These are phyloP conservation scores for Fundulus diaphanus DNA, from an alignment of 2,797 vertebrate genomes.

Conservation along the genomic window DNA sequence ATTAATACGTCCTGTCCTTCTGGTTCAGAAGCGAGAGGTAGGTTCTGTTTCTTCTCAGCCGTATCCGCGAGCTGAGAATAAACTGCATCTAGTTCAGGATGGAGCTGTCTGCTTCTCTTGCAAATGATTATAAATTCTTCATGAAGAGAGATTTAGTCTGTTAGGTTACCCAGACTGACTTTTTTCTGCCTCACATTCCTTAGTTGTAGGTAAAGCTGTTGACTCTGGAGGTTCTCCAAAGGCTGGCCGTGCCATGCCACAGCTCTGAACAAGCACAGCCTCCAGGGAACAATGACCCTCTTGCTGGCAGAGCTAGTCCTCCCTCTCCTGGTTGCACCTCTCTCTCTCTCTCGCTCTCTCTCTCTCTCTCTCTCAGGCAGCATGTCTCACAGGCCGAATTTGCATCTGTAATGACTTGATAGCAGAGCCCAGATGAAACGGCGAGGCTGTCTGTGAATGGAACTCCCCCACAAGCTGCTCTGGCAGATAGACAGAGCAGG, in stretches of 20 bases:
- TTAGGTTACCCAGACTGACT: conserved; percentile 28
- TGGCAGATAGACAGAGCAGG: conserved; percentile 71
- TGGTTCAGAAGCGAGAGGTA: conserved; percentile 10
- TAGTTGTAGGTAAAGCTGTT: conserved; percentile 70
- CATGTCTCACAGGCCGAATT: conserved; percentile 64
- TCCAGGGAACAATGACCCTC: conserved; percentile 72
- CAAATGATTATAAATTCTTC: conserved; percentile 22
- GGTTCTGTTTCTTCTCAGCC: conserved; percentile 14
- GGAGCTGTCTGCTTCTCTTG: conserved; percentile 22
- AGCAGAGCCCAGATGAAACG: conserved; percentile 77
- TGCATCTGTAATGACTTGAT: conserved; percentile 82
- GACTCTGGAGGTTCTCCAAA: conserved; percentile 77
- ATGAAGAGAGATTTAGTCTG: conserved; percentile 22
- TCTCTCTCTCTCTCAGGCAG: conserved; percentile 27
- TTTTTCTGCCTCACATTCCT: conserved; percentile 69
- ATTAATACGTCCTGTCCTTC: conserved; percentile 10
- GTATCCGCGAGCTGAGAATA: conserved; percentile 10
- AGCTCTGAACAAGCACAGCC: conserved; percentile 60
- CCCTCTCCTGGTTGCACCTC: conserved; percentile 54
- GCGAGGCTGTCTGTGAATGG: conserved; percentile 70
- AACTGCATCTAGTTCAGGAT: conserved; percentile 11
- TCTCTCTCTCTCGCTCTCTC: conserved; percentile 42
- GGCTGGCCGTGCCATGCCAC: conserved; percentile 66
- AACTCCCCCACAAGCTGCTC: conserved; percentile 78
- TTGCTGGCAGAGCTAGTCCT: conserved; percentile 56